Evolutionary conservation across 1,140 invertebrate genomes (phyloP).

Genomic region (Oreohelix idahoensis): DNA sequence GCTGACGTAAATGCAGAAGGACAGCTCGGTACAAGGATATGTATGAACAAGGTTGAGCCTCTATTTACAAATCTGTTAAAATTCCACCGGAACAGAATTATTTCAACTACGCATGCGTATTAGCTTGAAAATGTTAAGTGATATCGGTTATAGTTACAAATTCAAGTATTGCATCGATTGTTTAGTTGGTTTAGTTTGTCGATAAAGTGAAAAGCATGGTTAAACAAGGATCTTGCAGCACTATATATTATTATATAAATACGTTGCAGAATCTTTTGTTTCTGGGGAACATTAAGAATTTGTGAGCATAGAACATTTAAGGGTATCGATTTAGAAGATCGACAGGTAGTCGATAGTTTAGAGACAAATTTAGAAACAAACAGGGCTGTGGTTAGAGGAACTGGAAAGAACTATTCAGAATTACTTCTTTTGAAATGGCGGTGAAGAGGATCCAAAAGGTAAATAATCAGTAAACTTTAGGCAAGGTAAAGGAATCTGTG

Average conservation of each 20-base stretch:
- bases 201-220: too few relatives aligned
- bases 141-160: background rate
- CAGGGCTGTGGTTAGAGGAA: background rate
- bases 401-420: conserved; percentile 7
- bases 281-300: background rate
- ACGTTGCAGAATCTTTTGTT: background rate
- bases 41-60: too few relatives aligned
- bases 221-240: background rate
- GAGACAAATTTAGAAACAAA: background rate
- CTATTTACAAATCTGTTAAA: background rate
- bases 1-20: too few relatives aligned
- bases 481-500: background rate
- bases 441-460: conserved; percentile 18
- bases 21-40: too few relatives aligned
- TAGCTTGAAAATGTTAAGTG: background rate
- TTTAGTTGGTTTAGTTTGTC: too few relatives aligned
- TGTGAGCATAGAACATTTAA: background rate
- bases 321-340: background rate
- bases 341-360: background rate
- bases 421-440: background rate
- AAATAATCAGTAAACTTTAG: background rate
- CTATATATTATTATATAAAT: background rate
- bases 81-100: background rate
- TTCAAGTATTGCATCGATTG: too few relatives aligned
- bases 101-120: background rate